These are phyloP conservation scores for Spodoptera frugiperda DNA, from an alignment of 1,140 invertebrate genomes.

Conservation along the genomic window DNA sequence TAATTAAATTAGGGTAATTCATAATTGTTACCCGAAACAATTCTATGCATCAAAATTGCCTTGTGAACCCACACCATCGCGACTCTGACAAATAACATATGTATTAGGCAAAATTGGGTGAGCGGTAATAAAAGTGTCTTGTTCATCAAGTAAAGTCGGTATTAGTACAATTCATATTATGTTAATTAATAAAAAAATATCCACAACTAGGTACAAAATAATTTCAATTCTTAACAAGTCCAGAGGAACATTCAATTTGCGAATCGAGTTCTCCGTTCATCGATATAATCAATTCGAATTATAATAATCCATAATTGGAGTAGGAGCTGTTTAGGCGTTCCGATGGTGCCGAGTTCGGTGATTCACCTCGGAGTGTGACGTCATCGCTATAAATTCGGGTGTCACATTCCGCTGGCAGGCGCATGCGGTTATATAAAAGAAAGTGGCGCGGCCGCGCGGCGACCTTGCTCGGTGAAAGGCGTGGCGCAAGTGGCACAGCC, in stretches of 20 bases:
- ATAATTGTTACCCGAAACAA: no score
- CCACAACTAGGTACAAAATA: no score
- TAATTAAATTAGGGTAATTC: no score
- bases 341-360: conserved; percentile 59
- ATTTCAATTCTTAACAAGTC: not conserved
- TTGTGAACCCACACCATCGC: no score
- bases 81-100: no score
- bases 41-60: no score
- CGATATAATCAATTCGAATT: conserved; percentile 12
- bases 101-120: no score
- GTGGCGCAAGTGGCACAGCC: conserved; percentile 81
- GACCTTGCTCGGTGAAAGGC: conserved; percentile 85
- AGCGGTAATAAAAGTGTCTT: no score
- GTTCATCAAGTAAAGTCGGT: no score
- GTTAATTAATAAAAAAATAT: no score
- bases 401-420: conserved; percentile 73
- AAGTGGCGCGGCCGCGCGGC: conserved; percentile 82
- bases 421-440: conserved; percentile 81
- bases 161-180: no score
- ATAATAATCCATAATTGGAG: conserved; percentile 47
- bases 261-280: not conserved
- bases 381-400: conserved; percentile 81
- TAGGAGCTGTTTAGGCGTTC: conserved; percentile 43
- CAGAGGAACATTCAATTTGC: not conserved
- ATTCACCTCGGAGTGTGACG: conserved; percentile 74